Conservation (phyloP, 2,797 vertebrate species). For the Euphonia xanthogaster region DNA sequence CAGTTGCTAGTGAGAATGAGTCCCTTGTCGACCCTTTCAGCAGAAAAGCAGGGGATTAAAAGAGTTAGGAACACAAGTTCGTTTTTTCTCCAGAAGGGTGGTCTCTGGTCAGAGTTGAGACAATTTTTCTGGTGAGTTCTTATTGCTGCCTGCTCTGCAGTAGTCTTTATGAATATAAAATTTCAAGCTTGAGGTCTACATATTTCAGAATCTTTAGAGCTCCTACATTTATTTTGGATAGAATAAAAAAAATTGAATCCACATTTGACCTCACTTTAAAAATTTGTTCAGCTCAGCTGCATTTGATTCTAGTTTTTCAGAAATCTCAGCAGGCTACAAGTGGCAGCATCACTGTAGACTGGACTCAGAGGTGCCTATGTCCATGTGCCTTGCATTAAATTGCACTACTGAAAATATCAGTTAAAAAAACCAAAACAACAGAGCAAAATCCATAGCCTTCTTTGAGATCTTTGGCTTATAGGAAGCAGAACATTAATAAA, state of each 20-base stretch:
- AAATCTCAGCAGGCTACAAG: neutral
- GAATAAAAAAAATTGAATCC: neutral
- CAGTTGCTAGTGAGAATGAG: neutral
- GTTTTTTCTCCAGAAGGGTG: neutral
- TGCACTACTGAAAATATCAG: neutral
- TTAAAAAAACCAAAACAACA: neutral
- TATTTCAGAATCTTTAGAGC: neutral
- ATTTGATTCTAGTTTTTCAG: neutral
- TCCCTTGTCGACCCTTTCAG: neutral
- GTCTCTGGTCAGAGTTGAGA: neutral
- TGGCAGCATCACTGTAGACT: neutral
- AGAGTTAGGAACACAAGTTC: neutral
- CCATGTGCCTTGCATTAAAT: neutral
- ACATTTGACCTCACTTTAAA: neutral
- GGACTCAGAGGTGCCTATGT: neutral
- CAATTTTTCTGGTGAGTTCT: neutral
- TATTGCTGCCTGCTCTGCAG: neutral
- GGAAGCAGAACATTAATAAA: neutral
- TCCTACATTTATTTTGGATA: neutral
- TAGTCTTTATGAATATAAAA: neutral
- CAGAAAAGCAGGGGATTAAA: constrained; percentile 18
- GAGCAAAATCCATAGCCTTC: neutral
- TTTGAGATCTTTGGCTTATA: neutral
- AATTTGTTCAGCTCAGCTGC: neutral
- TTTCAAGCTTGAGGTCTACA: neutral